Evolutionary conservation across 2,113 vertebrate genomes (phyloP), one percentile per base, ranked within the genome.

Genomic region (Xenus cinereus): DNA sequence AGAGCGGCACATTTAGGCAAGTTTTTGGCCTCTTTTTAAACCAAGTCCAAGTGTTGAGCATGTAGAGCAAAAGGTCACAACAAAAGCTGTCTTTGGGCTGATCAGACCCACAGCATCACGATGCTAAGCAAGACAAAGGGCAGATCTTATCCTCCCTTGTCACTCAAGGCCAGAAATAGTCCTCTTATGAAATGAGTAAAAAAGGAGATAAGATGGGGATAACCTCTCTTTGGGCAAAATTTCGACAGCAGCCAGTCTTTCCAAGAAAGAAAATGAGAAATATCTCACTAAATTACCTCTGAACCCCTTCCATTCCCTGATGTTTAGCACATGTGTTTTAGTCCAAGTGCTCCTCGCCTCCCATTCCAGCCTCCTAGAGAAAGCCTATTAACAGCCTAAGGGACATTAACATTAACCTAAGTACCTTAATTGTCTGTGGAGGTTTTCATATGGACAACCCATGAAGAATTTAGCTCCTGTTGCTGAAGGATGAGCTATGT

Each of bases 81-180:
- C 14, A 72, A 60, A 87, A 81, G 32, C 6, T 14, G 56, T 19
- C 26, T 87, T 84, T 56, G 51, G 30, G 51, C 37, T 69, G 51
- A 48, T 51, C 60, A 63, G 30, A 73, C 45, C 16, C 35, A 43
- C 7, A 84, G 23, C 6, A 60, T 12, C 69, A n/a, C 0, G 0
- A 24, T 20, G 28, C 6, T 72, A 72, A 90, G 12, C 39, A 74
- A 37, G n/a, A 56, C 12, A 67, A 88, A 88, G n/a, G 0, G 1
- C 28, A 84, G n/a, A 59, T 83, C 54, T 92, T 45, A 63, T 43
- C 56, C 16, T 51, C 17, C 18, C 8, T 30, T 3, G 0, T 81
- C 71, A 28, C 19, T 69, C 26, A n/a, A 54, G 12, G 30, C 9
- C n/a, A n/a, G 82, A 50, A 23, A 16, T 7, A 62, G 19, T 21